Evolutionary conservation across 2,797 vertebrate species (phyloP).

Genomic region (Micrastur ruficollis): DNA sequence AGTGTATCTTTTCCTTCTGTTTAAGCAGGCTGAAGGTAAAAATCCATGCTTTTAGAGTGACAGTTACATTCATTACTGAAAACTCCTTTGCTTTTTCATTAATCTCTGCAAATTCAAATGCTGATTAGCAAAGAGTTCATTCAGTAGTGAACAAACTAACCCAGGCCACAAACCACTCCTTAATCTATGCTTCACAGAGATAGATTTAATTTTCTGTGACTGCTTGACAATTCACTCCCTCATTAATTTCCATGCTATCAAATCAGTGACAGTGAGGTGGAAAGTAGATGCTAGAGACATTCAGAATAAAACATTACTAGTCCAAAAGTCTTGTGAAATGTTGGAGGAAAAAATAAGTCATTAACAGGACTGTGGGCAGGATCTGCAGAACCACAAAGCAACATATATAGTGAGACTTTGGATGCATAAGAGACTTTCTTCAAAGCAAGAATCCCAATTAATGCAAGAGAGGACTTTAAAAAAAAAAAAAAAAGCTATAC

Average conservation of each 20-base stretch:
- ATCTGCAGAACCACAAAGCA: constrained; percentile 39
- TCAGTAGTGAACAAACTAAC: background rate
- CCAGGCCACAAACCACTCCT: background rate
- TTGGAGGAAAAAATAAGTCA: background rate
- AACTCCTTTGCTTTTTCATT: constrained; percentile 25
- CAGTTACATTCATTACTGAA: background rate
- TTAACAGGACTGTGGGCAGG: background rate
- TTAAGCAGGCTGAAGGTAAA: background rate
- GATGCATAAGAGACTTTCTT: background rate
- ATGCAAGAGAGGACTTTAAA: background rate
- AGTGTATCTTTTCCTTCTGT: background rate
- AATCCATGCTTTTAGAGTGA: background rate
- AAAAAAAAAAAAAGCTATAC: constrained; percentile 4
- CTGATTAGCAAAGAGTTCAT: background rate
- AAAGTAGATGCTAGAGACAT: background rate
- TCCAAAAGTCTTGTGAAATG: background rate
- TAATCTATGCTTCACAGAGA: background rate
- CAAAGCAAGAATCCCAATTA: constrained; percentile 55
- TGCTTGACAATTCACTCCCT: constrained; percentile 20
- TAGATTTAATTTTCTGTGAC: constrained; percentile 12
- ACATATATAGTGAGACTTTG: background rate
- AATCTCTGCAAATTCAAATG: constrained; percentile 2
- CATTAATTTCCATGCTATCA: constrained; percentile 23
- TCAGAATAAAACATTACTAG: background rate
- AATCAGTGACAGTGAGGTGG: background rate